Conservation (phyloP, 2,113 vertebrate genomes). For the Coregonus clupeaformis region DNA sequence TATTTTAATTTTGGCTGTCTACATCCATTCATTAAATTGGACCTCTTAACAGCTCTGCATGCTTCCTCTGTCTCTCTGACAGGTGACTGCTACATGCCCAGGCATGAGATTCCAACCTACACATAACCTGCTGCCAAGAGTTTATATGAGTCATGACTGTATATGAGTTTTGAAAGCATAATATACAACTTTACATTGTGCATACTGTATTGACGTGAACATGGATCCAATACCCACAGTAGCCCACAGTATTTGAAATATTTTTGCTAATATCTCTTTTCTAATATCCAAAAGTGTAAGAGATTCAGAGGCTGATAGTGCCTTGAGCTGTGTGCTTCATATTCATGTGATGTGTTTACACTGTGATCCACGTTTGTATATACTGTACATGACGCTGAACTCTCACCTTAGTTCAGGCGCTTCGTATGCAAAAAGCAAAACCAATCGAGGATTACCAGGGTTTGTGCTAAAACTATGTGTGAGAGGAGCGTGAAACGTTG, state of each 20-base stretch:
- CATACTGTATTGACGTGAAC: too few species aligned
- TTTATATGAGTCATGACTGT: too few species aligned
- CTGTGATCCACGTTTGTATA: background rate
- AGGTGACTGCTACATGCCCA: slow-evolving; percentile 30
- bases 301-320: too few species aligned
- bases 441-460: slow-evolving; percentile 29
- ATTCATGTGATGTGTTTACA: too few species aligned
- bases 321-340: too few species aligned
- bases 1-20: slow-evolving; percentile 47
- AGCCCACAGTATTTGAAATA: too few species aligned
- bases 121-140: background rate
- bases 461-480: background rate
- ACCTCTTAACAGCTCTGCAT: slow-evolving; percentile 59
- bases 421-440: slow-evolving; percentile 34
- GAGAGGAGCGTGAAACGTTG: background rate
- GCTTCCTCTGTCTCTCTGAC: slow-evolving; percentile 55
- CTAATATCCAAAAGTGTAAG: background rate
- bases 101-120: slow-evolving; percentile 49
- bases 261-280: background rate
- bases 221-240: too few species aligned
- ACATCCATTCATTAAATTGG: slow-evolving; percentile 65
- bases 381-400: slow-evolving; percentile 5
- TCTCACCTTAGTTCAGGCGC: background rate
- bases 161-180: too few species aligned
- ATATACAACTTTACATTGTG: too few species aligned